Evolutionary conservation across 1,140 invertebrate genomes (phyloP), one percentile per base, ranked within the genome.

Genomic region (Euwallacea similis): DNA sequence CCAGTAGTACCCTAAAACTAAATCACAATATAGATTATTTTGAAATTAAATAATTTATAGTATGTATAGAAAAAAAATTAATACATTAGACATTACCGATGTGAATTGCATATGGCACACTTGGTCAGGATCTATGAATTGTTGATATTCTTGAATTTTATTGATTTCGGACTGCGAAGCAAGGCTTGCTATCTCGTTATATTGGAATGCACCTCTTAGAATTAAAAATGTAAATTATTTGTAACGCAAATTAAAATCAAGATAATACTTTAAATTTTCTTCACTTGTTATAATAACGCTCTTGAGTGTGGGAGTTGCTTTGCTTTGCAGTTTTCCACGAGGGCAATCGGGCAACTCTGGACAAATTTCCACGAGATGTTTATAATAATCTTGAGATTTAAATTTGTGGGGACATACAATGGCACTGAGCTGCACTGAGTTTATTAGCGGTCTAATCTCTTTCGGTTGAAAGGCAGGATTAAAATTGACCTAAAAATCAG

Each of bases 71-170:
- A 50, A 50, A 50, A 11, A 50, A 1, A 2, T 50, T 10, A 6
- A 13, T 10, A 11, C n/a, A 2, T 56, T 10, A 50, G 8, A 16
- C 56, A 64, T 67, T 56, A 72, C 92, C 0, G 95, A 97, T 0
- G 95, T 96, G 74, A 96, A 96, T 78, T 95, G 93, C 74, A 97
- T 90, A 77, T 93, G 91, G 67, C 86, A 88, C 0, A 88, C 86
- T 16, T 88, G 86, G 76, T 91, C 86, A 9, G 91, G 88, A 60
- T 87, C 86, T 4, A 94, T 82, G 7, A 74, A 70, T 7, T 81
- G 72, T 74, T 86, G 82, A 8, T 86, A 67, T 54, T 83, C 78
- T 67, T 82, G 69, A 41, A 88, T 80, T 21, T 79, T 73, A 42
- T 77, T 71, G 1, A 81, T 63, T 7, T 74, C 69, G 42, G 76